phyloP scores from a whole-genome alignment of 2,797 vertebrate species.

The Echeneis naucrates region DNA sequence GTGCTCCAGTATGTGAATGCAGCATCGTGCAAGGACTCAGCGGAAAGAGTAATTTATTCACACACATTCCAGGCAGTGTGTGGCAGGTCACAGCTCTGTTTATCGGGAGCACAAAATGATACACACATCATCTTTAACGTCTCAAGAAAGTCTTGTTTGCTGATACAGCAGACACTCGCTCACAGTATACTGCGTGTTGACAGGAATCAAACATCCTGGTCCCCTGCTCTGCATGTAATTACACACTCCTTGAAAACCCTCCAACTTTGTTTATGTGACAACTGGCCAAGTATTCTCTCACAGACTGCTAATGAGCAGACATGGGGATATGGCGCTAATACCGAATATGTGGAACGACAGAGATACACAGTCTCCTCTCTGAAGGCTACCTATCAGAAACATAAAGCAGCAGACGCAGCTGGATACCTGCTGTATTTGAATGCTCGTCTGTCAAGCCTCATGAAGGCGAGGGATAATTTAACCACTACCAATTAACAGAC shows the following conservation, averaged over 20 bases:
- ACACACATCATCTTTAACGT: constrained; percentile 19
- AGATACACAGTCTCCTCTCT: constrained; percentile 28
- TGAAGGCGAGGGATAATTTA: constrained; percentile 2
- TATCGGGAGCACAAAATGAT: constrained; percentile 14
- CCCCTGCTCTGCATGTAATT: constrained; percentile 54
- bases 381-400: constrained; percentile 37
- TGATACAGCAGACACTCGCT: constrained; percentile 10
- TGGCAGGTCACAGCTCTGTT: constrained; percentile 31
- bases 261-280: constrained; percentile 57
- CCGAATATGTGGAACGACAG: constrained; percentile 31
- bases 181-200: constrained; percentile 40
- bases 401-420: constrained; percentile 15
- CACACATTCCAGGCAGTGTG: neutral
- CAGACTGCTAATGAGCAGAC: constrained; percentile 69
- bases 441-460: constrained; percentile 8
- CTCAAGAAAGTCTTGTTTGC: neutral
- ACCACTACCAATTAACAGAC: constrained; percentile 34
- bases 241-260: constrained; percentile 56
- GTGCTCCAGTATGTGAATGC: neutral
- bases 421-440: constrained; percentile 31
- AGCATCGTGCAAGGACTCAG: neutral
- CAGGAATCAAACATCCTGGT: constrained; percentile 51
- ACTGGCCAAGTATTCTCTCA: constrained; percentile 39
- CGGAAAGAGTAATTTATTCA: neutral
- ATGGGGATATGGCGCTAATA: constrained; percentile 54